A percentile compares a stretch with the other conserved stretches of the same genome.
Conservation (phyloP, 2,888 invertebrate genomes). For the Coelinius sp. region DNA sequence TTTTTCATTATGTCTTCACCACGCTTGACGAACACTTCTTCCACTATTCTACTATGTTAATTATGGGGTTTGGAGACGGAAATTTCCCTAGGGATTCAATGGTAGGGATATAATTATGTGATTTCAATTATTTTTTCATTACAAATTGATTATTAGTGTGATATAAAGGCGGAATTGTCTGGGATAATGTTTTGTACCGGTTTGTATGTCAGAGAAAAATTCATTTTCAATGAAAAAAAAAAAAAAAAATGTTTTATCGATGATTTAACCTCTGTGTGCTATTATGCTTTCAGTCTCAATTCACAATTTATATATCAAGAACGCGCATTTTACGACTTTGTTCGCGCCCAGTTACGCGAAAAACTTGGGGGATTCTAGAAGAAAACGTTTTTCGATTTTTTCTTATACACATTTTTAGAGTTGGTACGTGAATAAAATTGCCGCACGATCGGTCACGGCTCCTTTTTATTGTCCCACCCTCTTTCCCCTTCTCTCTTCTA, state of each 20-base stretch:
- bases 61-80: too few species aligned
- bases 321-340: conserved; percentile 9
- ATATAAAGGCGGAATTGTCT: background rate
- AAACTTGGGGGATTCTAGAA: conserved; percentile 4
- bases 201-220: background rate
- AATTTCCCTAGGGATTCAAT: too few species aligned
- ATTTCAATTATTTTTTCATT: too few species aligned
- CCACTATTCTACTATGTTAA: too few species aligned
- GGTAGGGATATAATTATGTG: too few species aligned
- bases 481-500: conserved; percentile 9
- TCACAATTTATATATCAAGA: conserved; percentile 15
- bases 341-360: conserved; percentile 8
- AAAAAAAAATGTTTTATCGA: conserved; percentile 7
- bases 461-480: conserved; percentile 13
- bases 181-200: background rate
- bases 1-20: too few species aligned
- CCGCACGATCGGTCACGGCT: conserved; percentile 38
- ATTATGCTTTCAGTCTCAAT: conserved; percentile 4
- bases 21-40: too few species aligned
- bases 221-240: background rate
- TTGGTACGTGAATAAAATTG: conserved; percentile 37
- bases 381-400: conserved; percentile 22
- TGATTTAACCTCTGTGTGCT: background rate
- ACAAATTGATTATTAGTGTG: background rate
- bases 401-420: conserved; percentile 22